phyloP scores from a whole-genome alignment of 2,797 vertebrate genomes.

The Lepidocolaptes lacrymiger region DNA sequence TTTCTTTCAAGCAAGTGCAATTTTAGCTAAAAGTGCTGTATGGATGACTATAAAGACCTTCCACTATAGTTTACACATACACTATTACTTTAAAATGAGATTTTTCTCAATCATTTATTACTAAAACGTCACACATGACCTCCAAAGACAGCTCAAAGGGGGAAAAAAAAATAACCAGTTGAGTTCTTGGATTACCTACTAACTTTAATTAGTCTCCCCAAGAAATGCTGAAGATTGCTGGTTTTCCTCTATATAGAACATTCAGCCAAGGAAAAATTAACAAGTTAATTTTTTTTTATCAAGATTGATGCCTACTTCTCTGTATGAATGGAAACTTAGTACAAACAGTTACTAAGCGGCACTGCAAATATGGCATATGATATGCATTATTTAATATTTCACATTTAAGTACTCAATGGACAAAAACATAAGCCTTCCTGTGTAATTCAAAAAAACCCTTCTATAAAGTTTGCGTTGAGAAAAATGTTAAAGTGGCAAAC shows the following conservation, averaged over 20 bases:
- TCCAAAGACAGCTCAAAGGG: not conserved
- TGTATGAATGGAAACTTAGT: not conserved
- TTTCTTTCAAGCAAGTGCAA: not conserved
- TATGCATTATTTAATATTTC: not conserved
- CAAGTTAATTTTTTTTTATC: not conserved
- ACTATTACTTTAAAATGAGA: not conserved
- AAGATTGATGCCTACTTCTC: not conserved
- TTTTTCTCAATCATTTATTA: not conserved
- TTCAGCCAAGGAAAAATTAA: not conserved
- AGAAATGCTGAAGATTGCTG: not conserved
- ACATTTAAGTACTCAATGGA: not conserved
- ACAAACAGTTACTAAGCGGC: not conserved
- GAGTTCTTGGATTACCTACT: not conserved
- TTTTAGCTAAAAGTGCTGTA: not conserved
- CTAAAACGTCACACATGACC: not conserved
- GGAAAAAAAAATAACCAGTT: not conserved
- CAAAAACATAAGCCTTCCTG: not conserved
- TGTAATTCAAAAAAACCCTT: not conserved
- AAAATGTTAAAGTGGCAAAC: constrained; percentile 69
- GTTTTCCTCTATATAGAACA: not conserved
- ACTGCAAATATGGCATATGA: not conserved
- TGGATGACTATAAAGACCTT: not conserved
- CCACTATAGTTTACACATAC: not conserved
- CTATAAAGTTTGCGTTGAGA: constrained; percentile 1
- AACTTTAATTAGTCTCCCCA: not conserved